Evolutionary conservation across 2,888 invertebrate genomes (phyloP).

Genomic region (Meteorus cinctellus): DNA sequence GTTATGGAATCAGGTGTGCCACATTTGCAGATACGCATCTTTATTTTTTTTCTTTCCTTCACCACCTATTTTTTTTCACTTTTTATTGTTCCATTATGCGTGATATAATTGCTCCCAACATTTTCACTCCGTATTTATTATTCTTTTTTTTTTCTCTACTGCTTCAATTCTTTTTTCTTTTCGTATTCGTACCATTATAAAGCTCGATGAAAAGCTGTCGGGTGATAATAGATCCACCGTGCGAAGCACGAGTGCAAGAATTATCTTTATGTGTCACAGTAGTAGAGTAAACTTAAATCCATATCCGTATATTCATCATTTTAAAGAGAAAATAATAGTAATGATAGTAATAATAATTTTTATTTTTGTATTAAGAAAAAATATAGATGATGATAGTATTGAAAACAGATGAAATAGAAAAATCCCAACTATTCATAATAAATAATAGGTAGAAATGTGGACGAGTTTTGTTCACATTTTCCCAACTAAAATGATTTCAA

Average conservation of each 20-base stretch:
- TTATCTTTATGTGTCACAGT: background rate
- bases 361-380: too few species aligned
- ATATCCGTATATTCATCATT: background rate
- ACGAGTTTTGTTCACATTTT: background rate
- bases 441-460: background rate
- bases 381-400: background rate
- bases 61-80: too few species aligned
- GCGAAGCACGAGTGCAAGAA: background rate
- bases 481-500: background rate
- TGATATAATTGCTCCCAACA: too few species aligned
- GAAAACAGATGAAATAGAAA: background rate
- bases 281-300: background rate
- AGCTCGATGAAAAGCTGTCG: background rate
- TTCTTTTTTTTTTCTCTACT: too few species aligned
- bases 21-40: background rate
- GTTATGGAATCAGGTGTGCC: constrained; percentile 4
- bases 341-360: background rate
- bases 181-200: background rate
- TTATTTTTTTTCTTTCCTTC: background rate
- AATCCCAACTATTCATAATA: too few species aligned
- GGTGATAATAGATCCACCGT: background rate
- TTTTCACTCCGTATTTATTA: too few species aligned
- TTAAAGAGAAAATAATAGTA: background rate
- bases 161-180: background rate
- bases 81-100: too few species aligned